phyloP scores from a whole-genome alignment of 2,113 vertebrate species.

The Campylomormyrus numenius region DNA sequence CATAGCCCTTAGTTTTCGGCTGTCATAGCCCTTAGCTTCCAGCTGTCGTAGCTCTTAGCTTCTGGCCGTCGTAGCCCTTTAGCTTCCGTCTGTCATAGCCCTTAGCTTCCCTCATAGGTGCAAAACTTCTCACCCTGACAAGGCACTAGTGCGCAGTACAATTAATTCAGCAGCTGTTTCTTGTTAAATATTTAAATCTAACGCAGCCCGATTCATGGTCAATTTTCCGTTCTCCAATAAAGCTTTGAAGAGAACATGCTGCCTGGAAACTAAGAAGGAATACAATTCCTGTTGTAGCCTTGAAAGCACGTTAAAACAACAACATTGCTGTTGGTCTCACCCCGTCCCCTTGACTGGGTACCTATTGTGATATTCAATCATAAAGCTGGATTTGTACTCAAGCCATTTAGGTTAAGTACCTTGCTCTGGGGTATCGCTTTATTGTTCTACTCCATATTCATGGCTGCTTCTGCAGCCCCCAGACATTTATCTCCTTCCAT shows the following conservation, averaged over 20 bases:
- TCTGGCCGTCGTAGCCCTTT: no score
- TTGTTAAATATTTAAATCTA: background rate
- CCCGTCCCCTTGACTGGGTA: background rate
- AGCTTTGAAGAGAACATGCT: background rate
- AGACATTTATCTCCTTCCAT: background rate
- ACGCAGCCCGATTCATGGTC: background rate
- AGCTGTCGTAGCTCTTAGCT: no score
- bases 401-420: background rate
- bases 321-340: background rate
- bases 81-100: background rate
- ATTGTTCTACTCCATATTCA: background rate
- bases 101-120: background rate
- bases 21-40: no score
- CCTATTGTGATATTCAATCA: background rate
- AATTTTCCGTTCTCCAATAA: background rate
- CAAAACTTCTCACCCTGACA: background rate
- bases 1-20: no score
- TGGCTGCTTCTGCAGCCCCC: background rate
- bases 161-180: background rate
- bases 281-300: background rate
- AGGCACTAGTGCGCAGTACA: background rate
- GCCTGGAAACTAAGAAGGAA: background rate
- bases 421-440: background rate
- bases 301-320: background rate
- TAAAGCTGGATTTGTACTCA: background rate